Percentiles rank a stretch among this genome's conserved stretches.
Evolutionary conservation across 2,888 invertebrate species (phyloP).

Genomic region (Aphidoletes aphidimyza): DNA sequence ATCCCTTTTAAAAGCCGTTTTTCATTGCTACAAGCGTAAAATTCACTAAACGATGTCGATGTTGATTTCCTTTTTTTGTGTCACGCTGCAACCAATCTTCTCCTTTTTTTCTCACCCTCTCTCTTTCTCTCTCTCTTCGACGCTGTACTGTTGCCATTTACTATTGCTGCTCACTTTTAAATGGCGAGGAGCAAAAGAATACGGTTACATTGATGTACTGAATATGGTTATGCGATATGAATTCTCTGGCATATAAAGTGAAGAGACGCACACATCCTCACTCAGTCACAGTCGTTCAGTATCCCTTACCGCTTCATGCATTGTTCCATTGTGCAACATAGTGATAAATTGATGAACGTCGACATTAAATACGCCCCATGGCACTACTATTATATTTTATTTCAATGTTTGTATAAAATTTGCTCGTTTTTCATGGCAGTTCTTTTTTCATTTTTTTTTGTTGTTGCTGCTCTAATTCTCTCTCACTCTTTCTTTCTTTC

Average conservation of each 20-base stretch:
- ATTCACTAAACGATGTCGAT: constrained; percentile 51
- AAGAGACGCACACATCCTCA: too few species aligned
- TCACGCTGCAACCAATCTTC: background rate
- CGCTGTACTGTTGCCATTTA: background rate
- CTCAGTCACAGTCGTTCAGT: background rate
- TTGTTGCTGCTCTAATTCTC: background rate
- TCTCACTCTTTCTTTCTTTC: background rate
- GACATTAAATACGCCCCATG: constrained; percentile 55
- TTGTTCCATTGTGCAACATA: constrained; percentile 55
- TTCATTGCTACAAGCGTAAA: constrained; percentile 53
- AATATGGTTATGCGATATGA: constrained; percentile 31
- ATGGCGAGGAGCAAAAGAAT: background rate
- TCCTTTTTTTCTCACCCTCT: background rate
- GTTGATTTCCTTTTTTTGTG: background rate
- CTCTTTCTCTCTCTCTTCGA: background rate
- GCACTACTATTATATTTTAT: constrained; percentile 54
- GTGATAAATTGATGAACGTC: constrained; percentile 56
- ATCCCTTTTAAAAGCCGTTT: constrained; percentile 27
- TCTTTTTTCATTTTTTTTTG: background rate
- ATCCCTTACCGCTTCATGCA: constrained; percentile 53
- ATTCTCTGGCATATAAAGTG: background rate
- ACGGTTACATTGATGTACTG: background rate
- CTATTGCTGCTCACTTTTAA: background rate
- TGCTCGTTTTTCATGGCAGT: background rate
- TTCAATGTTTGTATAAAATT: constrained; percentile 47